A percentile compares a stretch with the other conserved stretches of the same genome.
phyloP scores from a whole-genome alignment of 37 sponge, comb jelly and placozoan genomes.

The Crambe crambe region DNA sequence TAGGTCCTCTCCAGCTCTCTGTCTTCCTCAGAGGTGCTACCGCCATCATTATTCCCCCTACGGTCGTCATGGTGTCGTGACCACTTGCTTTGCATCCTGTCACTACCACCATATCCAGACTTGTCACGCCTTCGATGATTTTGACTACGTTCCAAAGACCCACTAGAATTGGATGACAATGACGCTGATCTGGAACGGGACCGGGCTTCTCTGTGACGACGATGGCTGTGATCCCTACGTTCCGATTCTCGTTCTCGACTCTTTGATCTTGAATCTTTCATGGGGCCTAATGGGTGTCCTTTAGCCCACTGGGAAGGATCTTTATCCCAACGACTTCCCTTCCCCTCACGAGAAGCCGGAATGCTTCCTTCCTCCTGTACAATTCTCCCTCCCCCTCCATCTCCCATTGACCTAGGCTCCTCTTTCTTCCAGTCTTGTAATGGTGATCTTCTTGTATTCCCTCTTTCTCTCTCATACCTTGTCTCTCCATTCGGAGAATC shows the following conservation, averaged over 20 bases:
- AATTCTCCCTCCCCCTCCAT: background rate
- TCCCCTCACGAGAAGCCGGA: background rate
- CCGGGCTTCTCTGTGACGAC: background rate
- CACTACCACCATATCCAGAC: background rate
- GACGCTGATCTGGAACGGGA: background rate
- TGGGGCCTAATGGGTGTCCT: no score
- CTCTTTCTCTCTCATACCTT: no score
- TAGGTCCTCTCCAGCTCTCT: conserved; percentile 18
- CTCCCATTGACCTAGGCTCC: no score
- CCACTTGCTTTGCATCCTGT: conserved; percentile 16
- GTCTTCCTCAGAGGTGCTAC: conserved; percentile 14
- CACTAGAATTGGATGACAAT: background rate
- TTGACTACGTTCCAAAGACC: background rate
- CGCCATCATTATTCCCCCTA: background rate
- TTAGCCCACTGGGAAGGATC: background rate
- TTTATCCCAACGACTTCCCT: background rate
- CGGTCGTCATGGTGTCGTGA: conserved; percentile 8
- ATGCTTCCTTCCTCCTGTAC: background rate
- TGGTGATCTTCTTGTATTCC: no score
- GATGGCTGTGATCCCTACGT: background rate
- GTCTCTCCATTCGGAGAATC: background rate
- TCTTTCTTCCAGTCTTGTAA: background rate
- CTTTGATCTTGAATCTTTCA: background rate
- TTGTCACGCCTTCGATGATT: background rate
- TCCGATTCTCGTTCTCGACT: background rate